A percentile compares a stretch with the other conserved stretches of the same genome.
Conservation (phyloP, 2,888 invertebrate genomes). For the Geotrupes spiniger region DNA sequence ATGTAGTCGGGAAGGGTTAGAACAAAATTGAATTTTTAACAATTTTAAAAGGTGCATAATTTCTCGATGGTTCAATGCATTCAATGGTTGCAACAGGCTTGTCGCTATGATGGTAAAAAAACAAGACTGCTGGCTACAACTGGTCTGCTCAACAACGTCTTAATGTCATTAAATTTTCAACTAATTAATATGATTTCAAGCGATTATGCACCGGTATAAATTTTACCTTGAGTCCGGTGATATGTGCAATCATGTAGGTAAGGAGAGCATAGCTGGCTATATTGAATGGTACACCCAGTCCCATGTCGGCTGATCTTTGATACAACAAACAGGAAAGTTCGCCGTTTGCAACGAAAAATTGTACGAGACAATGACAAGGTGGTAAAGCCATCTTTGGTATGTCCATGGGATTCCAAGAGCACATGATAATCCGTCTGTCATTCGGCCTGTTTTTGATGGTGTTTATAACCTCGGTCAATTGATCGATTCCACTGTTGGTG, state of each 20-base stretch:
- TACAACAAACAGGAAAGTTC: slow-evolving; percentile 89
- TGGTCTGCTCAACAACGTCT: no score
- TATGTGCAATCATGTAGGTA: slow-evolving; percentile 93
- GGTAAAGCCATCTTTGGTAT: slow-evolving; percentile 89
- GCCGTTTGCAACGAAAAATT: slow-evolving; percentile 84
- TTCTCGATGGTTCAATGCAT: neutral
- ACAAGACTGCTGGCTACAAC: no score
- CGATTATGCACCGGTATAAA: neutral
- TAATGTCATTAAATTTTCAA: neutral
- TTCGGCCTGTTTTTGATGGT: slow-evolving; percentile 76
- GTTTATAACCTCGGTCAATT: slow-evolving; percentile 75
- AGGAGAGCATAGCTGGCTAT: slow-evolving; percentile 93
- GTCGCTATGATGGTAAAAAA: no score
- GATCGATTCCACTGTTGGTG: slow-evolving; percentile 77
- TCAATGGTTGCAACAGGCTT: neutral
- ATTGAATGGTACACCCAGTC: slow-evolving; percentile 95
- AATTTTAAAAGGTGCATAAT: slow-evolving; percentile 25
- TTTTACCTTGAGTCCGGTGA: slow-evolving; percentile 77
- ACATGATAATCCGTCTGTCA: slow-evolving; percentile 87
- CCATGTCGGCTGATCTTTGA: slow-evolving; percentile 96
- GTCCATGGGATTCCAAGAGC: slow-evolving; percentile 92
- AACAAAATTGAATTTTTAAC: no score
- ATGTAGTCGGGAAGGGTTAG: no score
- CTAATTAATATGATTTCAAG: no score
- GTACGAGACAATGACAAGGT: slow-evolving; percentile 91